Base-by-base conservation (phyloP, 2,113 vertebrate genomes). In the Mohoua ochrocephala region DNA sequence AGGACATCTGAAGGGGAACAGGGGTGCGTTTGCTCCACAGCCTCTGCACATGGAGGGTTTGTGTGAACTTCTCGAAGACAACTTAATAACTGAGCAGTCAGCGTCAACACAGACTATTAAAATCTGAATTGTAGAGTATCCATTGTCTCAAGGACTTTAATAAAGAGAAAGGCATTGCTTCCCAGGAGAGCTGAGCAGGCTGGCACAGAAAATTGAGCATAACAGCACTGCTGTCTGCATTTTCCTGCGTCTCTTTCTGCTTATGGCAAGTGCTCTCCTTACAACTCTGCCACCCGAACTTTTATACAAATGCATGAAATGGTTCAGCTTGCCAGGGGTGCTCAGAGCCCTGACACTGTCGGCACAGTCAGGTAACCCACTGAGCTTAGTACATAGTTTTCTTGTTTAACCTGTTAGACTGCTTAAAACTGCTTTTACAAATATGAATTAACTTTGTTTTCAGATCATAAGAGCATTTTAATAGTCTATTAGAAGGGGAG, bases 61-160 rank as follows among this genome's bases (percentile, higher is more conserved):
- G 28, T 44, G 74, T 69, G 60, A 96, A 87, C 86, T 92, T 95
- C 64, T 45, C 57, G 49, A 84, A 95, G 94, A 96, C 95, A 97
- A 13, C 77, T 91, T 95, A 96, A 91, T 96, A 93, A 96, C 91
- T 27, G 73, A 91, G 84, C 60, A 95, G 96, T 89, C 89, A 90
- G 10, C n/a, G 8, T 90, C 91, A 96, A 74, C 1, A 1, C 60
- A 47, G 78, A 77, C 75, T 82, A 18, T 89, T 88, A 83, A 70
- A 93, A 90, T 95, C 76, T 67, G 96, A 96, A 91, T 80, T 90
- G 89, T 93, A 77, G 89, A 89, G 73, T 76, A 82, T 87, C 71
- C 41, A 9, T 59, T 84, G 60, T 89, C 82, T 94, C 79, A 87
- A 94, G 79, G 84, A 87, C 84, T 91, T 89, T 53, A 79, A n/a